phyloP scores from a whole-genome alignment of 2,888 invertebrate species.

The Syrphus vitripennis region DNA sequence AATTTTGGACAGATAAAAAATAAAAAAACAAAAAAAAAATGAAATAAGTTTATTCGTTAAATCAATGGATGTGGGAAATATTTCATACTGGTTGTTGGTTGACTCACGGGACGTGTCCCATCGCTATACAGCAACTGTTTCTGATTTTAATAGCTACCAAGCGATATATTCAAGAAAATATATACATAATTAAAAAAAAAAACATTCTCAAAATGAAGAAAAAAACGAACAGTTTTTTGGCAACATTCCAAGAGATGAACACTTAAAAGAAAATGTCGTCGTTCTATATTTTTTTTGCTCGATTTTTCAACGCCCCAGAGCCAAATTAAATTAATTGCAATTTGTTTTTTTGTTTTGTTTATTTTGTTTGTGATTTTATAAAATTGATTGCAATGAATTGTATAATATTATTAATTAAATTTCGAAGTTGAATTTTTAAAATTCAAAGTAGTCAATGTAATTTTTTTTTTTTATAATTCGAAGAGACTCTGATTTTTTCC shows the following conservation, averaged over 20 bases:
- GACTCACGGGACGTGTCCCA: conserved; percentile 46
- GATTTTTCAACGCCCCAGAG: conserved; percentile 66
- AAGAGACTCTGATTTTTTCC: conserved; percentile 41
- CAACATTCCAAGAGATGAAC: conserved; percentile 64
- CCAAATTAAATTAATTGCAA: conserved; percentile 69
- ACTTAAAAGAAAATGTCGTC: conserved; percentile 71
- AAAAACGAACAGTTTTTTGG: conserved; percentile 57
- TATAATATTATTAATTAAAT: conserved; percentile 57
- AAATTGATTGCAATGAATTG: conserved; percentile 56
- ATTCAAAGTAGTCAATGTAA: not conserved
- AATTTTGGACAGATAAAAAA: conserved; percentile 40
- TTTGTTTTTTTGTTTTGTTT: conserved; percentile 9
- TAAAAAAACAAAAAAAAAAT: conserved; percentile 11
- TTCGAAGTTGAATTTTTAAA: not conserved
- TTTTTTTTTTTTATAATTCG: conserved; percentile 12
- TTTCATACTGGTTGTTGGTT: conserved; percentile 40
- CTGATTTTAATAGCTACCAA: conserved; percentile 60
- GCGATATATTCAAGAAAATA: not conserved
- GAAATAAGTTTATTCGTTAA: conserved; percentile 1
- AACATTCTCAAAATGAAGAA: not conserved
- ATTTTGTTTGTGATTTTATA: conserved; percentile 20
- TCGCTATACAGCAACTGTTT: conserved; percentile 52
- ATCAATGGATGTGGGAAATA: conserved; percentile 55
- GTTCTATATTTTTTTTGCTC: conserved; percentile 66
- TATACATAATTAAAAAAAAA: not conserved